These are phyloP conservation scores for Taxidea taxus DNA, from an alignment of 2,113 vertebrate species.

Conservation along the genomic window DNA sequence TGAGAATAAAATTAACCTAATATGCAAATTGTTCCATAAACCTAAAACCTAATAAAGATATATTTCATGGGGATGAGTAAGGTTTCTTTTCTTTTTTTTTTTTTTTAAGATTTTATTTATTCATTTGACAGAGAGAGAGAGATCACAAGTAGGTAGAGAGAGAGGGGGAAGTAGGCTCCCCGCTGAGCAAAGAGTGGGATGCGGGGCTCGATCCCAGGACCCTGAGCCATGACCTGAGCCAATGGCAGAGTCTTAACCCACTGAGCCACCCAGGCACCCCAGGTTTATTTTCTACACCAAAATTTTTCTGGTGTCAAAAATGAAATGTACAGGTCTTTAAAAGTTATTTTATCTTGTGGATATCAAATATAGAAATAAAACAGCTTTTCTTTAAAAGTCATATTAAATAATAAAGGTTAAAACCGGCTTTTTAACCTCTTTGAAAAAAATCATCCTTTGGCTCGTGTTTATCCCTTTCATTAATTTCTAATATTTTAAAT, in stretches of 20 bases:
- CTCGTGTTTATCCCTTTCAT: not conserved
- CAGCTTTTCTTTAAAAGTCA: conserved; percentile 21
- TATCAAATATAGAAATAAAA: not conserved
- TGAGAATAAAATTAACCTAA: not conserved
- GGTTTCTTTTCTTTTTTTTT: not conserved
- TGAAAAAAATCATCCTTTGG: not conserved
- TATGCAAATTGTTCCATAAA: not conserved
- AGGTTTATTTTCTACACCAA: not conserved
- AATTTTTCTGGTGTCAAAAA: not conserved
- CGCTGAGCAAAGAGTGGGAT: no score
- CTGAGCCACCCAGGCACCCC: no score
- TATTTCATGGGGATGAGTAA: not conserved
- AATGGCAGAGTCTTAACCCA: no score
- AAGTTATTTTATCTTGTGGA: not conserved
- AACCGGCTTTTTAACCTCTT: not conserved
- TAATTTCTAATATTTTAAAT: not conserved
- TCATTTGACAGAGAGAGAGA: no score
- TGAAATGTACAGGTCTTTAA: not conserved
- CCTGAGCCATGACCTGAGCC: no score
- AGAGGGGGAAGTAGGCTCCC: no score
- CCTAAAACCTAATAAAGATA: not conserved
- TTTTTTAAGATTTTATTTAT: no score
- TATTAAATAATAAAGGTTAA: not conserved
- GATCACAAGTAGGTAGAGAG: no score
- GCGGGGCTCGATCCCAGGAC: no score